These are phyloP conservation scores for Gallirallus australis DNA, from an alignment of 2,797 vertebrate genomes.

Conservation along the genomic window DNA sequence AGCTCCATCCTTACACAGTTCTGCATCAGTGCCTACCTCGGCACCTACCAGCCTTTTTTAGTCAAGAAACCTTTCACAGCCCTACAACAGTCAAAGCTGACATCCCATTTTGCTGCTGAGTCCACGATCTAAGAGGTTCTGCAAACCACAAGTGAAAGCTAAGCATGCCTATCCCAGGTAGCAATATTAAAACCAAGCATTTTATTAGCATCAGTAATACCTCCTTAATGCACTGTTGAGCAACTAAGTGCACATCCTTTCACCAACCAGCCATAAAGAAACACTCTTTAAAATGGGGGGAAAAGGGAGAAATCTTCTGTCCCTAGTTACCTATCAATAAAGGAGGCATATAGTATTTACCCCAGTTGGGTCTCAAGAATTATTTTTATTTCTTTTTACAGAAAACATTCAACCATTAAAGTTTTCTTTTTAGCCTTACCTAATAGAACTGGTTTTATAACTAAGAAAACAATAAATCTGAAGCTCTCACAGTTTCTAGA, in stretches of 20 bases:
- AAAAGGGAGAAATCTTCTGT: neutral
- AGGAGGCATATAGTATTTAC: neutral
- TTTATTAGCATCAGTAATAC: slow-evolving; percentile 68
- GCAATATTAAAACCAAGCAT: slow-evolving; percentile 1
- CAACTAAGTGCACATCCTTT: slow-evolving; percentile 49
- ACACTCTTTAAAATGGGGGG: neutral
- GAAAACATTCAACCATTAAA: neutral
- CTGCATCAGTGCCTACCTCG: neutral
- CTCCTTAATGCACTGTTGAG: slow-evolving; percentile 63
- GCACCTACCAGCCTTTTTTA: neutral
- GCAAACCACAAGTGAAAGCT: slow-evolving; percentile 15
- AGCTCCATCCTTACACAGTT: neutral
- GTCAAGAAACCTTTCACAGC: neutral
- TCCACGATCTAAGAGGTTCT: slow-evolving; percentile 16
- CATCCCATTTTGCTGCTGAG: neutral
- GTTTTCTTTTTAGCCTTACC: neutral
- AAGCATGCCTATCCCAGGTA: neutral
- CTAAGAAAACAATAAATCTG: neutral
- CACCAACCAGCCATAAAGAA: slow-evolving; percentile 33
- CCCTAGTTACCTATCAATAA: neutral
- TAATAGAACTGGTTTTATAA: neutral
- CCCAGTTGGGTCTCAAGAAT: too few species aligned
- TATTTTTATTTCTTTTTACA: too few species aligned
- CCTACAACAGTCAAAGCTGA: neutral
- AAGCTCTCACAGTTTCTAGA: neutral